A percentile compares a stretch with the other conserved stretches of the same genome.
These are phyloP conservation scores for Periophthalmodon schlosseri DNA, from an alignment of 2,113 vertebrate genomes.

Conservation along the genomic window DNA sequence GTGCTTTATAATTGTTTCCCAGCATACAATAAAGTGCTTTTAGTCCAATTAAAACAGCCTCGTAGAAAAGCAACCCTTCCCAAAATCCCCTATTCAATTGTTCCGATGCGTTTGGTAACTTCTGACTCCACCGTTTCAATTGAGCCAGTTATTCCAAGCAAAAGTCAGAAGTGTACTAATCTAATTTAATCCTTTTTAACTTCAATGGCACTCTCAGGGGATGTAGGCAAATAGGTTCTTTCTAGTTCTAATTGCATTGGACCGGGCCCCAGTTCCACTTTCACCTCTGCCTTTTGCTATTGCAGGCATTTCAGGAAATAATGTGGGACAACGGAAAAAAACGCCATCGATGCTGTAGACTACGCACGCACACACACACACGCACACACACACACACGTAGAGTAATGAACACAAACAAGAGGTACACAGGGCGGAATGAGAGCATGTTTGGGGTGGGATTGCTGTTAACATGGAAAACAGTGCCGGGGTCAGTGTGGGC, in stretches of 20 bases:
- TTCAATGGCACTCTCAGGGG: conserved; percentile 8
- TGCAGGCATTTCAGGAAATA: conserved; percentile 73
- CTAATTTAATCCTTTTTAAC: conserved; percentile 7
- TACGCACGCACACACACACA: conserved; percentile 28
- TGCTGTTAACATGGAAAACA: conserved; percentile 67
- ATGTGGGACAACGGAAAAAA: conserved; percentile 89
- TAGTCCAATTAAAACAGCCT: conserved; percentile 3
- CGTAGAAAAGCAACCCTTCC: conserved; percentile 2
- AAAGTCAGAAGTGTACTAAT: conserved; percentile 14
- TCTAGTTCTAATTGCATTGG: conserved; percentile 15
- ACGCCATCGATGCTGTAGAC: conserved; percentile 71
- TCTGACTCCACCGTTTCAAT: background rate
- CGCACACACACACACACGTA: conserved; percentile 21
- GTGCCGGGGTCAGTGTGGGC: conserved; percentile 53
- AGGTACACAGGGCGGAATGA: conserved; percentile 69
- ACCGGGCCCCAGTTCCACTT: conserved; percentile 10
- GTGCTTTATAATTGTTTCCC: conserved; percentile 12
- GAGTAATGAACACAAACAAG: conserved; percentile 26
- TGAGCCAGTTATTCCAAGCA: conserved; percentile 2
- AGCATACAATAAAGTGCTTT: conserved; percentile 8
- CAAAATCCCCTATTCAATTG: conserved; percentile 1
- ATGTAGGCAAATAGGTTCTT: conserved; percentile 13
- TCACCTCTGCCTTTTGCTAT: conserved; percentile 27
- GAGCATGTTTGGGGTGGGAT: conserved; percentile 52
- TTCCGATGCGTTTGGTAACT: conserved; percentile 5